Evolutionary conservation across 2,888 invertebrate genomes (phyloP), one percentile per base, ranked within the genome.

Genomic region (Aphodius sticticus): DNA sequence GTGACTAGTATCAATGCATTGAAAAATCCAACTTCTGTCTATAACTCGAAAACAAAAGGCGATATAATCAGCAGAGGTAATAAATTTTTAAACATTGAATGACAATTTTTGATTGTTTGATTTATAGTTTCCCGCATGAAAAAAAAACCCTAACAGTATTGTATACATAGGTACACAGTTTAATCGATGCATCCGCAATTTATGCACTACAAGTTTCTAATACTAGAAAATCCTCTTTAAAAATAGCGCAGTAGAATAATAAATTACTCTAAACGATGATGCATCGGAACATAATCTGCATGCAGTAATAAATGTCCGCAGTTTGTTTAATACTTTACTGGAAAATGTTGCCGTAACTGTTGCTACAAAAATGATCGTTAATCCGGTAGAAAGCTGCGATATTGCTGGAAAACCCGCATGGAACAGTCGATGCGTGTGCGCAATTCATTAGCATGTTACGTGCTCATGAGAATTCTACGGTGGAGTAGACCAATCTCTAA

Each of bases 361-460:
- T 53, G 12, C 53, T 12, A 12, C 7, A 53, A 53, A 53, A 53
- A 53, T 53, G 53, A 12, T 53, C 12, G 53, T 53, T 53, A 53
- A 53, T 53, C 53, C 12, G 7, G 53, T 53, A 53, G 53, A 53
- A 53, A 53, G 53, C 53, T 53, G 12, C 4, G 53, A 53, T 53
- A 53, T 53, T 53, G 53, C 53, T 53, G 53, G 53, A 53, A 53
- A 53, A 53, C 53, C 53, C 53, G 53, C 53, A 53, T 53, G 53
- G 4, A 53, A 5, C 12, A 53, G 12, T 53, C 53, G 53, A 53
- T 53, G 9, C 7, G 53, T 53, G 12, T 12, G 53, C 53, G 53
- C 53, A 53, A 53, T 53, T 53, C 7, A 53, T 53, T 53, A 53
- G 53, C 53, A 53, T 53, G 53, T 53, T 53, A 53, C 9, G 53